Evolutionary conservation across 2,888 invertebrate species (phyloP).

Genomic region (Coelogynopora nodosa): DNA sequence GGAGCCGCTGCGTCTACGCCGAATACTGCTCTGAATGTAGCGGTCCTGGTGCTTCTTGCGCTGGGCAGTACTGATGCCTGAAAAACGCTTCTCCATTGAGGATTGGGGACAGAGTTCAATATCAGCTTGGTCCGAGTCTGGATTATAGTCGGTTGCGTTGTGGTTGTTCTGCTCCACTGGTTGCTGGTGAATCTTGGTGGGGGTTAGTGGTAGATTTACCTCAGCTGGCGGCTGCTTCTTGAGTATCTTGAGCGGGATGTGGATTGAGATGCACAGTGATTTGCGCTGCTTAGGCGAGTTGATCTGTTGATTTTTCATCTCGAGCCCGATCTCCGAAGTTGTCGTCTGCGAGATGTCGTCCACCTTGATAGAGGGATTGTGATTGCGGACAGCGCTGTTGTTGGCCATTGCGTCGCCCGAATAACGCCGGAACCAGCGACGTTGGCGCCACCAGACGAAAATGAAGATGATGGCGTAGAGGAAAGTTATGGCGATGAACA

Average conservation of each 20-base stretch:
- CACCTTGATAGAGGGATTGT: neutral
- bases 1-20: neutral
- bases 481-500: slow-evolving; percentile 50
- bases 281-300: neutral
- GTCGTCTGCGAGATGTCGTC: neutral
- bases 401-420: neutral
- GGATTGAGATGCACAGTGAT: slow-evolving; percentile 9
- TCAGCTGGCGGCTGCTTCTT: neutral
- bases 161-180: neutral
- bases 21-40: slow-evolving; percentile 15
- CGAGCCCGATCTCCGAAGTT: neutral
- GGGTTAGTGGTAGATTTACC: neutral
- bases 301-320: neutral
- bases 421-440: slow-evolving; percentile 37
- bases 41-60: slow-evolving; percentile 2
- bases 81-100: neutral
- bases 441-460: slow-evolving; percentile 48
- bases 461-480: slow-evolving; percentile 51
- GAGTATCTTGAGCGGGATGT: neutral
- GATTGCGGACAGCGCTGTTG: neutral
- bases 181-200: neutral
- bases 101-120: slow-evolving; percentile 4
- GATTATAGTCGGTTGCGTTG: neutral
- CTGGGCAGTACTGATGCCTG: neutral
- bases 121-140: neutral